A percentile compares a stretch with the other conserved stretches of the same genome.
Conservation (phyloP, 2,888 invertebrate species). For the Drosophila villosipedis region DNA sequence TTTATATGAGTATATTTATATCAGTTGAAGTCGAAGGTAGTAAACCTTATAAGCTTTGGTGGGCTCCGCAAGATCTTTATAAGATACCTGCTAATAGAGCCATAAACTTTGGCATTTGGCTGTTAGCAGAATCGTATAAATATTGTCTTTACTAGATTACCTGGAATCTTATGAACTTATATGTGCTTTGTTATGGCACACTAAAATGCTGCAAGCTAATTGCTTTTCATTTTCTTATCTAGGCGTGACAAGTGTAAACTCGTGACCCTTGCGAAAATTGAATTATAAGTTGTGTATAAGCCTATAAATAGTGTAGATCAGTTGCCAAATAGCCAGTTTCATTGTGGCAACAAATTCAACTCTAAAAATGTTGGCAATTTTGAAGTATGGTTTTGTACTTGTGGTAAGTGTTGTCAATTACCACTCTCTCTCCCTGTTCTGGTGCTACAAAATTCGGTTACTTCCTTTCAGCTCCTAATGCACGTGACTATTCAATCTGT, state of each 20-base stretch:
- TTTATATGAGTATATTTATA: constrained; percentile 42
- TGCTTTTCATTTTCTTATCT: not conserved
- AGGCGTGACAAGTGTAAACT: not conserved
- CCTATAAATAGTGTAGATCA: not conserved
- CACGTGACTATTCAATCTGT: not conserved
- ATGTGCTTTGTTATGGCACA: not conserved
- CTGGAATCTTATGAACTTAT: not conserved
- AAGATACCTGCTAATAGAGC: constrained; percentile 66
- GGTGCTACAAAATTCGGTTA: not conserved
- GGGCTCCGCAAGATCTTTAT: constrained; percentile 32
- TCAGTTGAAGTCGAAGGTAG: constrained; percentile 45
- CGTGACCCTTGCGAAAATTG: not conserved
- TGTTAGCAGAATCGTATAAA: constrained; percentile 4
- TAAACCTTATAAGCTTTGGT: constrained; percentile 59
- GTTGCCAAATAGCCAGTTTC: not conserved
- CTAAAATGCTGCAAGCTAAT: not conserved
- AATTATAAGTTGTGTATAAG: accelerated
- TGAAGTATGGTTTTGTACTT: not conserved
- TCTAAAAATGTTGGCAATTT: not conserved
- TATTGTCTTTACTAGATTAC: constrained; percentile 10
- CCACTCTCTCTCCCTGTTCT: not conserved
- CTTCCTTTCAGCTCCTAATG: not conserved
- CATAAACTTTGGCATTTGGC: constrained; percentile 46
- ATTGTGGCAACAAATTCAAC: not conserved
- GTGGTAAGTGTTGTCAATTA: not conserved